Conservation (phyloP, 2,888 invertebrate species). For the Epirrhoe alternata region DNA sequence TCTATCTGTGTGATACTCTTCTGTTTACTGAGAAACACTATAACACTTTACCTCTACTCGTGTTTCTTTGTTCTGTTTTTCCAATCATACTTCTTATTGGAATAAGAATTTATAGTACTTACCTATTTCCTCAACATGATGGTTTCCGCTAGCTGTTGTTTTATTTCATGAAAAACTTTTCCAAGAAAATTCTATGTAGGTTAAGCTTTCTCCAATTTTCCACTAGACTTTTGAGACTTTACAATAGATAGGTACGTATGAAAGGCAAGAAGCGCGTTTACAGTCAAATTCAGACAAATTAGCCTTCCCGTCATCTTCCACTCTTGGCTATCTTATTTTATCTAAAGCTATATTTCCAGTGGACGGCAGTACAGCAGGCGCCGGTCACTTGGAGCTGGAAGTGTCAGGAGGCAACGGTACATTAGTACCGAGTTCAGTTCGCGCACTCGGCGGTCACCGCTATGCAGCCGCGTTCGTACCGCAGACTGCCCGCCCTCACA, state of each 20-base stretch:
- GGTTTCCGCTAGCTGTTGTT: no score
- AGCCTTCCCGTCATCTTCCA: no score
- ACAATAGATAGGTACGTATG: no score
- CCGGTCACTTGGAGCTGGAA: conserved; percentile 97
- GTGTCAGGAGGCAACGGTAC: conserved; percentile 93
- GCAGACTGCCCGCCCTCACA: conserved; percentile 92
- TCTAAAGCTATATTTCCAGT: conserved; percentile 72
- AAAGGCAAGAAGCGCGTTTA: no score
- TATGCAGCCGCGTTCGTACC: conserved; percentile 97
- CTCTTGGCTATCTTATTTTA: not conserved
- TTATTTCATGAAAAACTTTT: no score
- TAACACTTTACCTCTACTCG: not conserved
- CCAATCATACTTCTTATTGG: not conserved
- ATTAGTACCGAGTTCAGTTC: conserved; percentile 96
- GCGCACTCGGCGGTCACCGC: conserved; percentile 94
- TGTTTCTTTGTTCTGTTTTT: conserved; percentile 7
- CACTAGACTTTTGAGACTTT: no score
- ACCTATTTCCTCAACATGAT: no score
- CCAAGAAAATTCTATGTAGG: no score
- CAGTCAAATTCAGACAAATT: no score
- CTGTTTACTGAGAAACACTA: conserved; percentile 20
- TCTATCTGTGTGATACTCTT: conserved; percentile 17
- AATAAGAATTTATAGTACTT: no score
- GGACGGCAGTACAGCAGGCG: conserved; percentile 97
- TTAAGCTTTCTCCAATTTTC: no score